These are phyloP conservation scores for Drosophila melanica DNA, from an alignment of 1,140 invertebrate genomes.

Conservation along the genomic window DNA sequence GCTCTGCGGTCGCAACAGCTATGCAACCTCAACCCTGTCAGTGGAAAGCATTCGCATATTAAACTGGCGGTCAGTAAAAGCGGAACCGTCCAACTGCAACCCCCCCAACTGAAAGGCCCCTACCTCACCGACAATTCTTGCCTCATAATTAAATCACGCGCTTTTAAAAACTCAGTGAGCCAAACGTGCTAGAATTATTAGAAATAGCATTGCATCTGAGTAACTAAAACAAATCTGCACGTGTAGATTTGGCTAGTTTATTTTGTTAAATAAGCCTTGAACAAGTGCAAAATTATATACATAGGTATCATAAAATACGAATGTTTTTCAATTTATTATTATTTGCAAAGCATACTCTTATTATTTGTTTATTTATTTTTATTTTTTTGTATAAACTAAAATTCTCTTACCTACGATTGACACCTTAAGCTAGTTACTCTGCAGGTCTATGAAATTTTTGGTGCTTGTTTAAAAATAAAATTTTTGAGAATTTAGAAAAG, in stretches of 20 bases:
- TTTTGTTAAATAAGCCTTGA: conserved; percentile 12
- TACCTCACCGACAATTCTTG: conserved; percentile 4
- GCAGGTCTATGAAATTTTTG: no score
- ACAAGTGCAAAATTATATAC: conserved; percentile 1
- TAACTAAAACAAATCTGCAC: neutral
- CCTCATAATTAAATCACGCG: conserved; percentile 58
- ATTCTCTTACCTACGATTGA: no score
- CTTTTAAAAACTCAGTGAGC: conserved; percentile 25
- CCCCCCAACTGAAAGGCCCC: neutral
- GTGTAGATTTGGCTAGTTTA: neutral
- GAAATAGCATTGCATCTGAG: neutral
- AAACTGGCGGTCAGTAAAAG: conserved; percentile 18
- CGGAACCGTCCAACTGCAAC: neutral
- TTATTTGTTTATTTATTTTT: no score
- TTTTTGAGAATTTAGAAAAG: no score
- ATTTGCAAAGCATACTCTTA: no score
- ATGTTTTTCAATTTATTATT: neutral
- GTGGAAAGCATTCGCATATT: conserved; percentile 51
- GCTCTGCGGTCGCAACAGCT: conserved; percentile 7
- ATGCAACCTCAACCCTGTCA: conserved; percentile 9
- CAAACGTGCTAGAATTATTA: conserved; percentile 15
- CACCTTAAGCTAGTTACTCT: no score
- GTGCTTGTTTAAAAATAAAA: no score
- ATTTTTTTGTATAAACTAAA: no score
- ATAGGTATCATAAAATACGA: neutral